Percentiles rank a stretch among this genome's conserved stretches.
phyloP scores from a whole-genome alignment of 2,797 vertebrate genomes.

The Anniella stebbinsi region DNA sequence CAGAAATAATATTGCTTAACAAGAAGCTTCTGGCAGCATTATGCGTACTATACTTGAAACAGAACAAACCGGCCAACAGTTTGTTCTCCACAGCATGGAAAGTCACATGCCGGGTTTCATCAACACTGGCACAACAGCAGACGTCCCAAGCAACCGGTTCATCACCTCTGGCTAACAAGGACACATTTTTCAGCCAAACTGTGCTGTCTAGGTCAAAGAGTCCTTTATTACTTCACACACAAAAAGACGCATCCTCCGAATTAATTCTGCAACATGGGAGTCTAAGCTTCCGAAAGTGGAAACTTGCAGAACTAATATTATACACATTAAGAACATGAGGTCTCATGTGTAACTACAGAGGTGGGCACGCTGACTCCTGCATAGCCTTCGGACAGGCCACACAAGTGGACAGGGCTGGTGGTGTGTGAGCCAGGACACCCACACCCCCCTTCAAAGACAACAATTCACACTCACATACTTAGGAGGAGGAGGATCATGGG shows the following conservation, averaged over 20 bases:
- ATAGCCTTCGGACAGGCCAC: too few species aligned
- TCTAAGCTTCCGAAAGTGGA: neutral
- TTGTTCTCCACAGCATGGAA: neutral
- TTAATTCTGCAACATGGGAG: neutral
- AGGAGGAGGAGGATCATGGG: too few species aligned
- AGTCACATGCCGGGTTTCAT: constrained; percentile 4
- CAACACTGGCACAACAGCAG: neutral
- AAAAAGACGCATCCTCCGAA: neutral
- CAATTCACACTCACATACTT: too few species aligned
- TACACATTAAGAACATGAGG: neutral
- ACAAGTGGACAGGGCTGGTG: too few species aligned
- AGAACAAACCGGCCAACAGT: neutral
- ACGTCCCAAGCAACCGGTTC: neutral
- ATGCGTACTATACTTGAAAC: neutral
- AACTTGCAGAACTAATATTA: neutral
- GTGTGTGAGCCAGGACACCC: too few species aligned
- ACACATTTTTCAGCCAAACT: neutral
- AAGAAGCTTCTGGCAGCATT: neutral
- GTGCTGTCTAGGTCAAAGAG: neutral
- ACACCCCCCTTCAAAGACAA: too few species aligned
- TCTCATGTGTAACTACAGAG: neutral
- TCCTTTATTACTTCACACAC: neutral
- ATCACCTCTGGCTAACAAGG: neutral
- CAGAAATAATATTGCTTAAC: neutral
- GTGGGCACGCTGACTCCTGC: too few species aligned